These are phyloP conservation scores for Acrobasis repandana DNA, from an alignment of 2,888 invertebrate species.

Conservation along the genomic window DNA sequence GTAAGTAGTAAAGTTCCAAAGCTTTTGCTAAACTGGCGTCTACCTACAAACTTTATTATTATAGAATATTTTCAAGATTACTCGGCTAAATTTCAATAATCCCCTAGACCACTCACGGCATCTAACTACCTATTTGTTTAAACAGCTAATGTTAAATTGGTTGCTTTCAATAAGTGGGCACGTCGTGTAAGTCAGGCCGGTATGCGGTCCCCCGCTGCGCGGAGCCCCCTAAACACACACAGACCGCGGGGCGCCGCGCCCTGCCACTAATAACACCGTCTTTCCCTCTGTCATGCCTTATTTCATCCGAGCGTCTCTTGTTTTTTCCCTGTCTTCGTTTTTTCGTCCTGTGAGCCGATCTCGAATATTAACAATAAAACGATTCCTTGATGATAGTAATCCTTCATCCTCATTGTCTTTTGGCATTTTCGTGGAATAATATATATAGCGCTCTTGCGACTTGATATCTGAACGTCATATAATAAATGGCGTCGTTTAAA, in stretches of 20 bases:
- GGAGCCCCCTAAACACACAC: conserved; percentile 73
- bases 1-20: background rate
- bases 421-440: conserved; percentile 82
- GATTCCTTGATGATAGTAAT: conserved; percentile 79
- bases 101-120: conserved; percentile 49
- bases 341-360: conserved; percentile 59
- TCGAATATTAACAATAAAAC: conserved; percentile 77
- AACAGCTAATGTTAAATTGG: conserved; percentile 74
- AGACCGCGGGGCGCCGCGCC: conserved; percentile 80
- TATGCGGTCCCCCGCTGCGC: conserved; percentile 57
- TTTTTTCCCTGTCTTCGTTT: conserved; percentile 71
- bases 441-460: conserved; percentile 76
- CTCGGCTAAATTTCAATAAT: conserved; percentile 58
- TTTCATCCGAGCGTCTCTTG: conserved; percentile 71
- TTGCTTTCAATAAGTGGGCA: conserved; percentile 74
- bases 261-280: conserved; percentile 75
- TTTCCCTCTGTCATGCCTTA: conserved; percentile 78
- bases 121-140: conserved; percentile 65
- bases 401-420: conserved; percentile 82
- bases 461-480: conserved; percentile 79
- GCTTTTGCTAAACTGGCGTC: background rate
- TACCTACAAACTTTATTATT: background rate
- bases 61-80: conserved; percentile 35
- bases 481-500: conserved; percentile 82
- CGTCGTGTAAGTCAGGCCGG: conserved; percentile 39